Conservation (phyloP, 1,140 invertebrate genomes). For the Drosophila insularis region DNA sequence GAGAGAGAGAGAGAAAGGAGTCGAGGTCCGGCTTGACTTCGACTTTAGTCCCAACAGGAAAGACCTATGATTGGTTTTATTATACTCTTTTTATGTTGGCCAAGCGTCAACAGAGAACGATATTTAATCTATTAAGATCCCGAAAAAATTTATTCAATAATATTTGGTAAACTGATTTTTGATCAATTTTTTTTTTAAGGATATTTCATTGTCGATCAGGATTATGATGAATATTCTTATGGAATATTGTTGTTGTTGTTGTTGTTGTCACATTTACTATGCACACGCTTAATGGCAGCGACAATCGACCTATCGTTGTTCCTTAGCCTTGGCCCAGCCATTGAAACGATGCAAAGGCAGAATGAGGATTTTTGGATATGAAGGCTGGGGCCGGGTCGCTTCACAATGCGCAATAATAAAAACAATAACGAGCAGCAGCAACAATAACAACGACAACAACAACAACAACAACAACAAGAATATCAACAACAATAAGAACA, state of each 20-base stretch:
- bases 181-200: not conserved
- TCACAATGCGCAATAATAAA: slow-evolving; percentile 47
- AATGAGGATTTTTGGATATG: not conserved
- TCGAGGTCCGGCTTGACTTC: not conserved
- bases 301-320: slow-evolving; percentile 60
- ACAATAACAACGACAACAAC: slow-evolving; percentile 24
- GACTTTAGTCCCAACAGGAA: not conserved
- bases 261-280: slow-evolving; percentile 49
- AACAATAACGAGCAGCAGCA: slow-evolving; percentile 20
- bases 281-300: slow-evolving; percentile 57
- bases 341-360: not conserved
- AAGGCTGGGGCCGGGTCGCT: not conserved
- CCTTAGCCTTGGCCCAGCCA: slow-evolving; percentile 49
- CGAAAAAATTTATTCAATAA: too few species aligned
- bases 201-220: not conserved
- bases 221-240: slow-evolving; percentile 32
- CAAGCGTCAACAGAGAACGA: too few species aligned
- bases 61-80: not conserved
- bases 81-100: not conserved
- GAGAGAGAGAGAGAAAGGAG: not conserved
- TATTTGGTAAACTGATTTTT: too few species aligned
- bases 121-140: too few species aligned
- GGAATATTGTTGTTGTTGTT: slow-evolving; percentile 37
- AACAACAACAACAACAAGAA: slow-evolving; percentile 18
- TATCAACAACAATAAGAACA: slow-evolving; percentile 22